Percentiles rank a stretch among this genome's conserved stretches.
Evolutionary conservation across 1,140 invertebrate genomes (phyloP).

Genomic region (Ceratosolen solmsi): DNA sequence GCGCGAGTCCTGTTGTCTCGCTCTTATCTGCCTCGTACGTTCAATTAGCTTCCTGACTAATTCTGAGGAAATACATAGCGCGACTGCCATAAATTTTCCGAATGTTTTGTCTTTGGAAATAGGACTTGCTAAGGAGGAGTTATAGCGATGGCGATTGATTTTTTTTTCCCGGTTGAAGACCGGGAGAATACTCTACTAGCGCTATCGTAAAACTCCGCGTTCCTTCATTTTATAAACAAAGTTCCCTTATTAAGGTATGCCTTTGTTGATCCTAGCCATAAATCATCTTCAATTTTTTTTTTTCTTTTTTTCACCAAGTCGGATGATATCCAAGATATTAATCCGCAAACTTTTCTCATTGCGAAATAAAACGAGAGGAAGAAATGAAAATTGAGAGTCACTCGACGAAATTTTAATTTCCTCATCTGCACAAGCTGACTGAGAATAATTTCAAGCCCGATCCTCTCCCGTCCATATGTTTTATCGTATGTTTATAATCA

Average conservation of each 20-base stretch:
- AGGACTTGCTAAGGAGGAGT: slow-evolving; percentile 20
- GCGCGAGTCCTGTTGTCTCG: not conserved
- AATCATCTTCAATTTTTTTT: too few relatives aligned
- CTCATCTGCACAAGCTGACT: not conserved
- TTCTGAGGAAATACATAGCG: slow-evolving; percentile 37
- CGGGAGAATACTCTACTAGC: not conserved
- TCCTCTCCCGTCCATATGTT: too few relatives aligned
- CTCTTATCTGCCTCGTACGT: slow-evolving; percentile 52
- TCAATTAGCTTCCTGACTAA: slow-evolving; percentile 62
- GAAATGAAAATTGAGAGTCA: not conserved
- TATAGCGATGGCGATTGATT: slow-evolving; percentile 6
- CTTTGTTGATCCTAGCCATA: not conserved
- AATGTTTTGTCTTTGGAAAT: slow-evolving; percentile 15
- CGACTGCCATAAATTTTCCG: slow-evolving; percentile 17
- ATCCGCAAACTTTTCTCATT: not conserved
- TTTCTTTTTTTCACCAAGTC: not conserved
- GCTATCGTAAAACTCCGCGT: not conserved
- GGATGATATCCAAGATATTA: too few relatives aligned
- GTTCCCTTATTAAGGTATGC: not conserved
- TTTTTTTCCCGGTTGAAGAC: not conserved
- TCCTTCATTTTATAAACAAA: not conserved
- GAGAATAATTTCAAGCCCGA: not conserved
- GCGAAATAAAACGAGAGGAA: not conserved
- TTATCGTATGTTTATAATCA: too few relatives aligned
- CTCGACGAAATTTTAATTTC: not conserved